Base-by-base conservation (phyloP, 2,888 invertebrate species). In the Venusia cambrica region DNA sequence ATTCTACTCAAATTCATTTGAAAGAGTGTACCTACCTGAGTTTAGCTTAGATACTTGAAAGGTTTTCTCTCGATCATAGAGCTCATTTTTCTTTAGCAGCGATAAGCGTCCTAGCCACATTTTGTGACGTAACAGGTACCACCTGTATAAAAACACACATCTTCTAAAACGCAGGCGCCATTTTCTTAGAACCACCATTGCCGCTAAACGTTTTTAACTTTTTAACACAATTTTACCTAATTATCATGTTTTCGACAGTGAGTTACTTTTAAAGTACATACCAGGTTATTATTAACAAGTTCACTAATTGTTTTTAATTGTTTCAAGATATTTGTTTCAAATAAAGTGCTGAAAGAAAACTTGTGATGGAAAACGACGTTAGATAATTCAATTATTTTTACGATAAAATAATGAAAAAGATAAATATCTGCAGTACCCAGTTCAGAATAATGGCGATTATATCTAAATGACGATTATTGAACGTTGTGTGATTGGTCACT, bases 111-210 rank as follows among this genome's bases (percentile, higher is more conserved):
- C 73, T 64, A 69, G 59, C 65, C 57, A 68, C 72, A 73, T 65
- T n/a, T n/a, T n/a, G 70, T 84, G 85, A 85, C 85, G 85, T 73
- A 84, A 80, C 78, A 77, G 73, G 74, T 70, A 62, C 12, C 55
- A 64, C 62, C 62, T 68, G 62, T 85, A 85, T 85, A 85, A 72
- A n/a, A 84, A 78, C 73, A 69, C 70, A 62, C 68, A 53, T 59
- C 65, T 51, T 52, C 53, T 55, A 60, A 54, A 49, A 54, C 39
- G 38, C 47, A 20, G 71, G 38, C 73, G 80, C 81, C 85, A 85
- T 85, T 85, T 85, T 78, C 62, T 51, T 54, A 48, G 44, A 48
- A 61, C 51, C 63, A 45, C 57, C 66, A 59, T 44, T 48, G 30
- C 50, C 49, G 60, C 41, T 45, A 51, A 45, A 57, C 51, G 57